phyloP scores from a whole-genome alignment of 2,888 invertebrate species.

The Gortyna flavago region DNA sequence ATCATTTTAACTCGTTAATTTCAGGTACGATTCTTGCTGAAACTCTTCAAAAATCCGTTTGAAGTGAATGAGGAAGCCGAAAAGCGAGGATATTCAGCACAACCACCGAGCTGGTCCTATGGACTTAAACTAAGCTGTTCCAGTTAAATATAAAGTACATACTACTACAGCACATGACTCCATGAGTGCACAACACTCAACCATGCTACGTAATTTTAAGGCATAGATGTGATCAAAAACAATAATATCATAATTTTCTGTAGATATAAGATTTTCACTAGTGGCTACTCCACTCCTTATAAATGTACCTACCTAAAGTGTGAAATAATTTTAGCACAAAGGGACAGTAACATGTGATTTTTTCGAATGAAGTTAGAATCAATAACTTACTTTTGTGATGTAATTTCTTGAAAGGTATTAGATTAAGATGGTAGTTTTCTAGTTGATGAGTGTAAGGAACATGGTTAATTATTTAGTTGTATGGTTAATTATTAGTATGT shows the following conservation, averaged over 20 bases:
- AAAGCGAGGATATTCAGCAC: constrained; percentile 83
- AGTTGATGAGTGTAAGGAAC: neutral
- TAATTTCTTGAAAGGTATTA: constrained; percentile 14
- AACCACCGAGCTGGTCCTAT: constrained; percentile 89
- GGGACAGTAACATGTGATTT: neutral
- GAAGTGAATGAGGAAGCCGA: constrained; percentile 88
- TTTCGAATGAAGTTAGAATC: neutral
- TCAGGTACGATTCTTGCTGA: constrained; percentile 88
- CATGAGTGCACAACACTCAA: constrained; percentile 2
- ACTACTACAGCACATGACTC: neutral
- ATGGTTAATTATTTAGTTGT: constrained; percentile 25
- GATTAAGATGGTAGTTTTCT: constrained; percentile 21
- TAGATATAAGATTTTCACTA: neutral
- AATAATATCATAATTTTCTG: neutral
- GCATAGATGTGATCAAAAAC: neutral
- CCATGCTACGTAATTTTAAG: constrained; percentile 1
- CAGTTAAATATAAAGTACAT: constrained; percentile 75
- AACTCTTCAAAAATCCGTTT: constrained; percentile 89
- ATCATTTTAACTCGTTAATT: constrained; percentile 29
- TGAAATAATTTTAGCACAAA: neutral
- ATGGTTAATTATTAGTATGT: constrained; percentile 23
- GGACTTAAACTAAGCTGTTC: constrained; percentile 90
- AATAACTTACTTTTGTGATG: neutral
- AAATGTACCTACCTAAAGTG: neutral
- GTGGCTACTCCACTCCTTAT: neutral